These are phyloP conservation scores for Chelonus insularis DNA, from an alignment of 1,140 invertebrate genomes.

Conservation along the genomic window DNA sequence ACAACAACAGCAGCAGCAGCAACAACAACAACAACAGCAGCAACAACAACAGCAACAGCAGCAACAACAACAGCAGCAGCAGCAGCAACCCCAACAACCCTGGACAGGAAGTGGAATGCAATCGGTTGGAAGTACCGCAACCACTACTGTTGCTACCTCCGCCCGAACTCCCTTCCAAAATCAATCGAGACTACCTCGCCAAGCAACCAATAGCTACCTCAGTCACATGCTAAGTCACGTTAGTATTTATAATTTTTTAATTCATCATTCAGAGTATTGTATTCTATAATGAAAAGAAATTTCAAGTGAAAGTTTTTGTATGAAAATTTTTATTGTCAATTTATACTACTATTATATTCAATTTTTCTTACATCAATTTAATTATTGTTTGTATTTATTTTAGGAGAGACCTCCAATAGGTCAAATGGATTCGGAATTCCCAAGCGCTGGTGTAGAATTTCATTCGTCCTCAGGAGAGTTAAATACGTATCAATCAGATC, in stretches of 20 bases:
- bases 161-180: constrained; percentile 53
- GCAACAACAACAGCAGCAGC: constrained; percentile 40
- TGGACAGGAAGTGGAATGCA: constrained; percentile 55
- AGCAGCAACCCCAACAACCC: constrained; percentile 42
- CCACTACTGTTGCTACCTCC: constrained; percentile 53
- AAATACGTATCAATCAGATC: constrained; percentile 64
- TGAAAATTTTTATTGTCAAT: no score
- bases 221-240: constrained; percentile 58
- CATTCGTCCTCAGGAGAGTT: constrained; percentile 44
- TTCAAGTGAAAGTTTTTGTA: no score
- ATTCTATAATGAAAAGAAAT: constrained; percentile 13
- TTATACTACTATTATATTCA: no score
- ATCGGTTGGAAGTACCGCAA: constrained; percentile 47
- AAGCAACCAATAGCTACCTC: constrained; percentile 65
- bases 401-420: constrained; percentile 54
- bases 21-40: constrained; percentile 56
- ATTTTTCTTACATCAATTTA: not conserved
- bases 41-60: constrained; percentile 54
- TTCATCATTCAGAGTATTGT: constrained; percentile 13
- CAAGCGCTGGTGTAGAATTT: constrained; percentile 47
- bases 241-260: constrained; percentile 19
- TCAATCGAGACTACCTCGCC: constrained; percentile 57
- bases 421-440: constrained; percentile 54
- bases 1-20: constrained; percentile 55
- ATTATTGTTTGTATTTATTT: constrained; percentile 30